Evolutionary conservation across 2,888 invertebrate genomes (phyloP), one percentile per base, ranked within the genome.

Genomic region (Athripsodes cinereus): DNA sequence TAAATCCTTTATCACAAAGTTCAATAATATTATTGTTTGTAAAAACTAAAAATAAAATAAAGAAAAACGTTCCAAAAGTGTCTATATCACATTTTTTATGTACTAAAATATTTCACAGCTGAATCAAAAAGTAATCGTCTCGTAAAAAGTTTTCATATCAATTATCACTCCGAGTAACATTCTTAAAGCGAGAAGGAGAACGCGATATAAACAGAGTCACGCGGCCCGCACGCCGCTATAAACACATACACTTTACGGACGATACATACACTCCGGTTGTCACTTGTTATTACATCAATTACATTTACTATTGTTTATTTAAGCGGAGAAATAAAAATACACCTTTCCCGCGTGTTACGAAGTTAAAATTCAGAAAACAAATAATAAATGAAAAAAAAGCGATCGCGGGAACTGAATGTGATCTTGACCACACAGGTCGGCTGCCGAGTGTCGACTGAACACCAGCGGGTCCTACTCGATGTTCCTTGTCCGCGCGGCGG

Each of bases 131-230:
- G 22, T 44, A 56, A 56, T 6, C 51, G 56, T 50, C 51, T 35
- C 31, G 51, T 22, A 21, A 47, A 57, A 57, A 57, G 60, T 60
- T 57, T 56, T 53, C 48, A 31, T 48, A 52, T 26, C 26, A 60
- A 52, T 56, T 53, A 53, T 53, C 35, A 44, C 57, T 22, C 47
- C 52, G 48, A 26, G 48, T 53, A 56, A 31, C 56, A 51, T 52
- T 22, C n/a, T 55, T 18, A 19, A 44, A 48, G 52, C 16, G 47
- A 31, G 55, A 46, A 49, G 22, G 56, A 40, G 40, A 50, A 6
- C 50, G 50, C 26, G 48, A 78, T 16, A 56, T 54, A 57, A 60
- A 60, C 60, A 60, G 49, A 47, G 54, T 54, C 52, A 57, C 54
- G 57, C 57, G 57, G 57, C 22, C 47, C 46, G 57, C 54, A 49